A percentile compares a stretch with the other conserved stretches of the same genome.
Conservation (phyloP, 30 jellyfish, hydroid and myxozoan genomes). For the Cassiopea andromeda region DNA sequence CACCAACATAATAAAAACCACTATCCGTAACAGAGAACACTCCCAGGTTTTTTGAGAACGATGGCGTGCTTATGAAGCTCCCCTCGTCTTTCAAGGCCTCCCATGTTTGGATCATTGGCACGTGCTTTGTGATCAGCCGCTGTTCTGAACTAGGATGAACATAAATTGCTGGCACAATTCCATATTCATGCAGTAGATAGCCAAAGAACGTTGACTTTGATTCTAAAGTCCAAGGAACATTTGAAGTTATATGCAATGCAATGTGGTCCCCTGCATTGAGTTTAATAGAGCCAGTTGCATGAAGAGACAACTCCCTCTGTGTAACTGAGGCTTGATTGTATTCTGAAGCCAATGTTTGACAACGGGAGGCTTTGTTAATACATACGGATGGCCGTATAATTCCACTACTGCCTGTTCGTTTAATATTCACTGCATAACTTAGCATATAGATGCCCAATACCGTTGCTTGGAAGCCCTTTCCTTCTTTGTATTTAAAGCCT, state of each 20-base stretch:
- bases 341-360: slow-evolving; percentile 55
- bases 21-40: slow-evolving; percentile 39
- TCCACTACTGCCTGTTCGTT: background rate
- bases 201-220: slow-evolving; percentile 21
- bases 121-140: background rate
- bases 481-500: background rate
- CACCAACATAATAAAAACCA: slow-evolving; percentile 51
- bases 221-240: slow-evolving; percentile 15
- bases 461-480: slow-evolving; percentile 11
- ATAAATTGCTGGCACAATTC: slow-evolving; percentile 30
- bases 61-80: slow-evolving; percentile 33
- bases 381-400: slow-evolving; percentile 22
- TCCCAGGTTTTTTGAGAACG: slow-evolving; percentile 52
- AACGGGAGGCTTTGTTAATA: slow-evolving; percentile 1
- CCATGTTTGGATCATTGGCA: slow-evolving; percentile 43
- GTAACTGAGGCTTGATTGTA: slow-evolving; percentile 18
- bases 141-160: slow-evolving; percentile 27
- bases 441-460: slow-evolving; percentile 28
- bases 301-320: slow-evolving; percentile 6
- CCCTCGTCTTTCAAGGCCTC: slow-evolving; percentile 17
- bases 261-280: slow-evolving; percentile 32
- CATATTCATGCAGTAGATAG: slow-evolving; percentile 16
- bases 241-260: slow-evolving; percentile 11
- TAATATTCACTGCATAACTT: slow-evolving; percentile 25
- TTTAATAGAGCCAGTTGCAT: slow-evolving; percentile 48